phyloP scores from a whole-genome alignment of 2,888 invertebrate species.

The Drosophila koepferae region DNA sequence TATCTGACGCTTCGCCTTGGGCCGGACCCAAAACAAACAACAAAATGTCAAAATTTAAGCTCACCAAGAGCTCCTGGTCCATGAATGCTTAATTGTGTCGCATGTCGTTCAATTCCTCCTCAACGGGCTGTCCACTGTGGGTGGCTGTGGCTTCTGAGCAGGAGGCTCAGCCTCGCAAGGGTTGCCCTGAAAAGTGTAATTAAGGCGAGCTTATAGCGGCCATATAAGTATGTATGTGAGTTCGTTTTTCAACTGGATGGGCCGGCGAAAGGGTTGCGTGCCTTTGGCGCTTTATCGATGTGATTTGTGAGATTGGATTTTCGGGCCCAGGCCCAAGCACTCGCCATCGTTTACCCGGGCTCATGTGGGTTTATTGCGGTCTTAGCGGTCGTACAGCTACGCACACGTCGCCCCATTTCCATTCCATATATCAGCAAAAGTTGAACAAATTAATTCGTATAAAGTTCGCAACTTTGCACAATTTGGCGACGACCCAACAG shows the following conservation, averaged over 20 bases:
- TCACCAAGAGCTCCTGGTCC: constrained; percentile 53
- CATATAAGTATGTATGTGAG: constrained; percentile 52
- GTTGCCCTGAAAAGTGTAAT: constrained; percentile 64
- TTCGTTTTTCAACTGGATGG: constrained; percentile 34
- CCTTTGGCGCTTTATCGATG: constrained; percentile 76
- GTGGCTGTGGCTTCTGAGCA: constrained; percentile 19
- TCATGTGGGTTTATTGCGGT: constrained; percentile 79
- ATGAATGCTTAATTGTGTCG: constrained; percentile 81
- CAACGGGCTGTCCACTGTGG: constrained; percentile 20
- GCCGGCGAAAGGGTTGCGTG: constrained; percentile 73
- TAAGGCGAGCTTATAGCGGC: constrained; percentile 74
- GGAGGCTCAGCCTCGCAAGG: constrained; percentile 40
- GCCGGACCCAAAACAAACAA: constrained; percentile 66
- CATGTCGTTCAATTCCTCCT: constrained; percentile 33
- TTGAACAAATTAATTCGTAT: constrained; percentile 74
- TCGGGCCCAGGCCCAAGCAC: constrained; percentile 38
- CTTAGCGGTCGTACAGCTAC: constrained; percentile 58
- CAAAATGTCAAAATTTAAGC: constrained; percentile 80
- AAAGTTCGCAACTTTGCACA: constrained; percentile 71
- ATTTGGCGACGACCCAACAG: constrained; percentile 60
- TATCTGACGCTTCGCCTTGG: constrained; percentile 12
- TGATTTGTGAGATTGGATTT: constrained; percentile 81
- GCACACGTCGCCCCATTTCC: constrained; percentile 11
- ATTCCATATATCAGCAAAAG: constrained; percentile 54
- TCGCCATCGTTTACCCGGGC: constrained; percentile 58